A percentile compares a stretch with the other conserved stretches of the same genome.
Conservation (phyloP, 2,113 vertebrate species). For the Nycticebus coucang region DNA sequence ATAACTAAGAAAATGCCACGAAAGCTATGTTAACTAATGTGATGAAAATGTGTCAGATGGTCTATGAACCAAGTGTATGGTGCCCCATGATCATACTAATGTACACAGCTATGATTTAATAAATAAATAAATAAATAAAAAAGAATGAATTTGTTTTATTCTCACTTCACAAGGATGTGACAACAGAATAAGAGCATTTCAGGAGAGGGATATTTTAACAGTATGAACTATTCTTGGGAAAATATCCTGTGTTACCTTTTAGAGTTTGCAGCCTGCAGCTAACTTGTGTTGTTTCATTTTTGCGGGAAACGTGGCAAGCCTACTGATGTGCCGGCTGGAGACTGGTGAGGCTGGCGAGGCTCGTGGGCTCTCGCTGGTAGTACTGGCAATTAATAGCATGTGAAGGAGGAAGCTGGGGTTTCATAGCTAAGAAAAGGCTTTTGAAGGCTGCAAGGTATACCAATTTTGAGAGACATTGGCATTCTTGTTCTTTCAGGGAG, state of each 20-base stretch:
- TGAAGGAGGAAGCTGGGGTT: not conserved
- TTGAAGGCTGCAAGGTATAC: not conserved
- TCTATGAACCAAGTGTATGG: too few relatives aligned
- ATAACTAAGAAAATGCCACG: too few relatives aligned
- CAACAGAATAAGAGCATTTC: not conserved
- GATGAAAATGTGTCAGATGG: too few relatives aligned
- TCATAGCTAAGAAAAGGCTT: not conserved
- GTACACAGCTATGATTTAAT: too few relatives aligned
- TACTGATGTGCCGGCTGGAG: constrained; percentile 29
- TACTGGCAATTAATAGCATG: not conserved
- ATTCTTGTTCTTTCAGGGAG: not conserved
- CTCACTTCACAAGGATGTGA: not conserved
- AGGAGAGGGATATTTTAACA: not conserved
- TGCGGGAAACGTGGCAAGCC: not conserved
- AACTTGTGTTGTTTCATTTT: not conserved
- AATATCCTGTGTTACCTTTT: not conserved
- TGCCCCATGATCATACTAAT: too few relatives aligned
- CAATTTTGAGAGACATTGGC: not conserved
- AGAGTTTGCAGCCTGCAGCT: not conserved
- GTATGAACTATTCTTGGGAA: not conserved
- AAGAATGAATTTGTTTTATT: not conserved
- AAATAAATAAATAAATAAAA: too few relatives aligned
- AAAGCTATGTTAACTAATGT: too few relatives aligned
- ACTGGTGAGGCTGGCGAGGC: not conserved
- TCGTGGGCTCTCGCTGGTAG: not conserved